Conservation (phyloP, 2,888 invertebrate genomes). For the Pollenia angustigena region DNA sequence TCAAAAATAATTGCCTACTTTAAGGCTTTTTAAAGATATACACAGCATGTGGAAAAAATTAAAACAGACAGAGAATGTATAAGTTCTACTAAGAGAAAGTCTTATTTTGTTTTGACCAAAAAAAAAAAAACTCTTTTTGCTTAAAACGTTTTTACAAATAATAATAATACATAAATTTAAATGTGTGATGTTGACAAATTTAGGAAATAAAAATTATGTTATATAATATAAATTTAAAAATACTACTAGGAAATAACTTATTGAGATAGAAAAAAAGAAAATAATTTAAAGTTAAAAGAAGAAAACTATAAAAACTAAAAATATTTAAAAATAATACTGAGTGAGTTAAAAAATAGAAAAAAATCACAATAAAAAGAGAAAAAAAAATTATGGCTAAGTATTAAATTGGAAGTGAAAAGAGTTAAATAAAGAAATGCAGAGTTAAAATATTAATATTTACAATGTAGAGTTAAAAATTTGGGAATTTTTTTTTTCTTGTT, state of each 20-base stretch:
- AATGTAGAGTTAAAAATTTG: not conserved
- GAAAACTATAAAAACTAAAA: slow-evolving; percentile 36
- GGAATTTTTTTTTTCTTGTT: not conserved
- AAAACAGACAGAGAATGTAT: no score
- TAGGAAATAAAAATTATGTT: slow-evolving; percentile 27
- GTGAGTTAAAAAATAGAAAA: slow-evolving; percentile 53
- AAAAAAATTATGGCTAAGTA: slow-evolving; percentile 44
- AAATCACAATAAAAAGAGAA: slow-evolving; percentile 2
- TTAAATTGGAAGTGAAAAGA: not conserved
- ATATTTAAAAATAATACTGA: slow-evolving; percentile 46
- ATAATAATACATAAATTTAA: slow-evolving; percentile 49
- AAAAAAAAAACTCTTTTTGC: not conserved
- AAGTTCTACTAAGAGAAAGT: no score
- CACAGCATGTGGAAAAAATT: no score
- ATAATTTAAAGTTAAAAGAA: slow-evolving; percentile 56
- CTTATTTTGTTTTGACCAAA: slow-evolving; percentile 11
- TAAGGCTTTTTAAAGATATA: no score
- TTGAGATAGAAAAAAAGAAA: slow-evolving; percentile 49
- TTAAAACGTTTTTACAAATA: not conserved
- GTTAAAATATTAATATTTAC: not conserved
- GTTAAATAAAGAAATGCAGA: not conserved
- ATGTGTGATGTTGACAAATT: slow-evolving; percentile 59
- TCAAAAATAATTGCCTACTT: no score
- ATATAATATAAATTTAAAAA: slow-evolving; percentile 48
- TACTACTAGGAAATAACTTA: slow-evolving; percentile 67